Conservation (phyloP, 2,888 invertebrate species). For the Belgica antarctica region DNA sequence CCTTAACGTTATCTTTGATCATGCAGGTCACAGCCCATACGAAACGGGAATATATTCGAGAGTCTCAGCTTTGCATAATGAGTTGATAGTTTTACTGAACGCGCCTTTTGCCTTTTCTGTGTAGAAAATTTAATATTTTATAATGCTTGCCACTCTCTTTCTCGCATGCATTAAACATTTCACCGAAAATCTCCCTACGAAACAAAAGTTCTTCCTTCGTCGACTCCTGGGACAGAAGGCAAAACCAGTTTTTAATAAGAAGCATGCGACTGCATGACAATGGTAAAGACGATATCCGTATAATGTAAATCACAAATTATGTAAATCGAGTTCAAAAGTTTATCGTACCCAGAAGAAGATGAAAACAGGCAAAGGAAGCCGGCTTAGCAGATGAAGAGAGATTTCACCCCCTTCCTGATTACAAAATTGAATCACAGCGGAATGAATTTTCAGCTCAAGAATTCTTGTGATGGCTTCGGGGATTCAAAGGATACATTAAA, state of each 20-base stretch:
- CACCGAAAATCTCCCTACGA: neutral
- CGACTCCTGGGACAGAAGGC: neutral
- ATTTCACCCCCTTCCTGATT: slow-evolving; percentile 32
- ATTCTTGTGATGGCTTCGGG: slow-evolving; percentile 21
- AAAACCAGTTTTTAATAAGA: slow-evolving; percentile 3
- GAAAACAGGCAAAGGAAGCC: neutral
- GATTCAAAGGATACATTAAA: slow-evolving; percentile 29
- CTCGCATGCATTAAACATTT: slow-evolving; percentile 26
- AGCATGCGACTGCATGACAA: slow-evolving; percentile 37
- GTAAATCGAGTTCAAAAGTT: slow-evolving; percentile 42
- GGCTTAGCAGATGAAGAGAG: neutral
- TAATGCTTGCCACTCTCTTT: neutral
- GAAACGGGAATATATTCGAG: neutral
- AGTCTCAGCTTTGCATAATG: slow-evolving; percentile 25
- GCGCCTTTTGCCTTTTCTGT: neutral
- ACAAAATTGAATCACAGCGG: slow-evolving; percentile 35
- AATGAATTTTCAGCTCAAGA: slow-evolving; percentile 9
- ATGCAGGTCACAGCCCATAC: too few relatives aligned
- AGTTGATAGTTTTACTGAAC: slow-evolving; percentile 26
- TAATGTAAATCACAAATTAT: slow-evolving; percentile 42
- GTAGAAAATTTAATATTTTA: slow-evolving; percentile 37
- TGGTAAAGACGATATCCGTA: slow-evolving; percentile 33
- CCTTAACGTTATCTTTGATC: too few relatives aligned
- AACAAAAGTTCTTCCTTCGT: neutral
- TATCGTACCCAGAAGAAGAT: slow-evolving; percentile 8